These are phyloP conservation scores for Xyrauchen texanus DNA, from an alignment of 2,113 vertebrate genomes.

Conservation along the genomic window DNA sequence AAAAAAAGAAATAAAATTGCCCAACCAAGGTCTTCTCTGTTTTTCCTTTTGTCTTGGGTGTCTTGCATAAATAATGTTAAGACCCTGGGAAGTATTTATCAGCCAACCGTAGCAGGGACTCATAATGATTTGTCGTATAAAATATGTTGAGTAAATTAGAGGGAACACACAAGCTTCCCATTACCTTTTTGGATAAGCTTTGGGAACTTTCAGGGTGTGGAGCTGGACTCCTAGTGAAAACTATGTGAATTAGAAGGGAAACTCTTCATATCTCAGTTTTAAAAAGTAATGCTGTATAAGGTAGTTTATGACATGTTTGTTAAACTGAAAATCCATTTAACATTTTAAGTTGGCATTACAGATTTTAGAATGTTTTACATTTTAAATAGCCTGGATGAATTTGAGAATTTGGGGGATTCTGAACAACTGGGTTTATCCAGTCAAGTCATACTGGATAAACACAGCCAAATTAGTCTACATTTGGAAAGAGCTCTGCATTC, in stretches of 20 bases:
- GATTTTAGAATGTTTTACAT: too few relatives aligned
- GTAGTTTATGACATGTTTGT: too few relatives aligned
- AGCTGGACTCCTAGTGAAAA: too few relatives aligned
- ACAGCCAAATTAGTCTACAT: neutral
- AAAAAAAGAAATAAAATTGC: neutral
- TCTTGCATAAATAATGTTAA: too few relatives aligned
- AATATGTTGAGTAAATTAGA: slow-evolving; percentile 6
- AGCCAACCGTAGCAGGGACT: neutral
- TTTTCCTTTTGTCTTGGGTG: neutral
- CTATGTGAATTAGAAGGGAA: too few relatives aligned
- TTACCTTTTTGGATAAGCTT: slow-evolving; percentile 13
- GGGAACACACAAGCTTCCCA: slow-evolving; percentile 1
- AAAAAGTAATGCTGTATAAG: too few relatives aligned
- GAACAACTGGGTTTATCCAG: neutral
- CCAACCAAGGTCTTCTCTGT: neutral
- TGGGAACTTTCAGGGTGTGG: neutral
- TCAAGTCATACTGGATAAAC: neutral
- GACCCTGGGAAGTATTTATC: too few relatives aligned
- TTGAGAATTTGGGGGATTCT: too few relatives aligned
- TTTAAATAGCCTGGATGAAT: too few relatives aligned
- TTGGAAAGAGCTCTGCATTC: neutral
- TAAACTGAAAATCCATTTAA: too few relatives aligned
- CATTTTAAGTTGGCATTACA: too few relatives aligned
- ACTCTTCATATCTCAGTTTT: too few relatives aligned
- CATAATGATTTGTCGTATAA: slow-evolving; percentile 9